Evolutionary conservation across 1,140 invertebrate genomes (phyloP), one percentile per base, ranked within the genome.

Genomic region (Rhynchophorus ferrugineus): DNA sequence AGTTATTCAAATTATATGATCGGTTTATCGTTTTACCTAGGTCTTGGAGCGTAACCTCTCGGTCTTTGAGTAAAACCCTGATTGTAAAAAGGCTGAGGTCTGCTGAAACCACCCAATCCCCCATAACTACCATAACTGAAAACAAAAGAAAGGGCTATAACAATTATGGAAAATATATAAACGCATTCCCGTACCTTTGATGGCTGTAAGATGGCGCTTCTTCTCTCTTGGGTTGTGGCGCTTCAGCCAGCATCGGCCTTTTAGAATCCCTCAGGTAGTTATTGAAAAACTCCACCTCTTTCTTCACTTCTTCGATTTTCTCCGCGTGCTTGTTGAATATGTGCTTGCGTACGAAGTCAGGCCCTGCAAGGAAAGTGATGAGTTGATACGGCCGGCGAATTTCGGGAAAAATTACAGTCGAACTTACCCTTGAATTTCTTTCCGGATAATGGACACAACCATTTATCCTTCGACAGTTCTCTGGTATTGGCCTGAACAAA

Each of bases 291-390:
- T 92, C 80, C 37, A 93, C 93, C 74, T 98, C 95, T 63, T 93
- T 91, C 57, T 89, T 89, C 0, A 98, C 95, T 73, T 98, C 93
- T 13, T 97, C 90, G 16, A 99, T 83, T 73, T 98, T 97, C 61
- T 99, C 96, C 0, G 71, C 82, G 67, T 99, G 95, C 65, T 99
- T 99, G 68, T 97, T 98, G 59, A 94, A 89, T 36, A 99, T 96
- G 68, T 99, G 96, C 69, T 99, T 99, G 22, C 92, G 83, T 9
- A 99, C 95, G 73, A 98, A 99, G 66, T 99, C 95, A 0, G 96
- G 94, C 0, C 95, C 62, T 63, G 24, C n/a, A n/a, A n/a, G n/a
- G n/a, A n/a, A n/a, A n/a, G n/a, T n/a, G n/a, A n/a, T n/a, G n/a
- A n/a, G n/a, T n/a, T n/a, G n/a, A n/a, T n/a, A n/a, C n/a, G n/a